Conservation (phyloP, 2,797 vertebrate species). For the Anguilla anguilla region DNA sequence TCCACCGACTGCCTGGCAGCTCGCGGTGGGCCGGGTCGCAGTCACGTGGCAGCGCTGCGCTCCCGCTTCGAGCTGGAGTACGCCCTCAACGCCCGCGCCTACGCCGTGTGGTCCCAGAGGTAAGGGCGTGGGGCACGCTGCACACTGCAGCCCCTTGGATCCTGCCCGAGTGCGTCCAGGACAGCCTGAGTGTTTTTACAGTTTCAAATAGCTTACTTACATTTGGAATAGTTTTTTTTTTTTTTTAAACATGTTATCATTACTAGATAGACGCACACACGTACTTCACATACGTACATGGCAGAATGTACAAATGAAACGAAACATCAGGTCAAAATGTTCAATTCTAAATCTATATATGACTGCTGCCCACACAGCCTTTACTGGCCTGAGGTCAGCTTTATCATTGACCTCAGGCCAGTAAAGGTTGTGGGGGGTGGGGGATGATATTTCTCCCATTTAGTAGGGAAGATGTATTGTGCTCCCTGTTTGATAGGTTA, state of each 20-base stretch:
- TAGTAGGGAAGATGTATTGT: no score
- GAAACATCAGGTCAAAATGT: no score
- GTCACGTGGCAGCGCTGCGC: slow-evolving; percentile 86
- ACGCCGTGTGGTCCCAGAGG: slow-evolving; percentile 17
- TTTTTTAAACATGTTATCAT: no score
- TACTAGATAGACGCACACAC: no score
- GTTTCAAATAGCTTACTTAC: no score
- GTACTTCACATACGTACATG: no score
- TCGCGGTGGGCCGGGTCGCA: slow-evolving; percentile 79
- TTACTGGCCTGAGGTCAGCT: neutral
- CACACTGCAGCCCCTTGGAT: neutral
- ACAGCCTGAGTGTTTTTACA: neutral
- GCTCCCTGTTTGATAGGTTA: no score
- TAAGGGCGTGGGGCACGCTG: neutral
- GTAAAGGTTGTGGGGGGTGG: no score
- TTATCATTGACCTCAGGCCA: no score
- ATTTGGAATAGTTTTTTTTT: no score
- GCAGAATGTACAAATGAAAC: no score
- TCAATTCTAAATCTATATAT: neutral
- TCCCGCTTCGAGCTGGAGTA: slow-evolving; percentile 91
- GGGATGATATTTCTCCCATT: no score
- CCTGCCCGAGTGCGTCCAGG: neutral
- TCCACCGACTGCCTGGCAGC: slow-evolving; percentile 85
- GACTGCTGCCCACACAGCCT: neutral
- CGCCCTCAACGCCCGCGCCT: slow-evolving; percentile 81